phyloP scores from a whole-genome alignment of 2,797 vertebrate species.

The Glyptemys insculpta region DNA sequence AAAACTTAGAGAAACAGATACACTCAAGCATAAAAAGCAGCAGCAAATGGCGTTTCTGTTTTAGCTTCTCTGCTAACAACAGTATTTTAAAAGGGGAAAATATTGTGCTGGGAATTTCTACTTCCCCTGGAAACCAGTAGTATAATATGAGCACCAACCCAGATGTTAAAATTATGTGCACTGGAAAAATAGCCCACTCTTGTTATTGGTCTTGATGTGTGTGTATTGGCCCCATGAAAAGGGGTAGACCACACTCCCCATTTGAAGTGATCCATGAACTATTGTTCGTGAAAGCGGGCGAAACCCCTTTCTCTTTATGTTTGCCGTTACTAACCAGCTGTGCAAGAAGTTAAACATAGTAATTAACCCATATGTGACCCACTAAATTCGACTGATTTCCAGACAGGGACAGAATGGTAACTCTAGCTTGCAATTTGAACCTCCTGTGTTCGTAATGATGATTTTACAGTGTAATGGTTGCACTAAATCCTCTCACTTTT shows the following conservation, averaged over 20 bases:
- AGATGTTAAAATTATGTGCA: slow-evolving; percentile 36
- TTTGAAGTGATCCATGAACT: slow-evolving; percentile 50
- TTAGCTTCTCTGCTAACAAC: slow-evolving; percentile 43
- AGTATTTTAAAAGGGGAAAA: background rate
- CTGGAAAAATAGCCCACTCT: slow-evolving; percentile 19
- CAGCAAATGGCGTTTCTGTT: background rate
- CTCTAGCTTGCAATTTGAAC: slow-evolving; percentile 84
- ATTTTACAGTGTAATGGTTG: slow-evolving; percentile 84
- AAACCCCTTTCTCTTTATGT: slow-evolving; percentile 62
- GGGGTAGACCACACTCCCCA: slow-evolving; percentile 13
- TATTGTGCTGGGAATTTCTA: background rate
- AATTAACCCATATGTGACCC: slow-evolving; percentile 86
- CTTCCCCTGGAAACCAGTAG: background rate
- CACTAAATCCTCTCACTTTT: slow-evolving; percentile 86
- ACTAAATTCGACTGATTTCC: slow-evolving; percentile 82
- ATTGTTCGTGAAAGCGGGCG: slow-evolving; percentile 68
- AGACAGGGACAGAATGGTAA: slow-evolving; percentile 82
- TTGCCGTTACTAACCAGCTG: slow-evolving; percentile 77
- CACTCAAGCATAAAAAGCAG: background rate
- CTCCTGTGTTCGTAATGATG: slow-evolving; percentile 83
- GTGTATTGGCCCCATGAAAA: background rate
- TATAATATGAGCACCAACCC: background rate
- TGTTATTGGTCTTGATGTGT: background rate
- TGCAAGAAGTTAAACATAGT: slow-evolving; percentile 82
- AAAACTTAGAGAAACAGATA: slow-evolving; percentile 37